Evolutionary conservation across 2,113 vertebrate species (phyloP), one percentile per base, ranked within the genome.

Genomic region (Alethe diademata): DNA sequence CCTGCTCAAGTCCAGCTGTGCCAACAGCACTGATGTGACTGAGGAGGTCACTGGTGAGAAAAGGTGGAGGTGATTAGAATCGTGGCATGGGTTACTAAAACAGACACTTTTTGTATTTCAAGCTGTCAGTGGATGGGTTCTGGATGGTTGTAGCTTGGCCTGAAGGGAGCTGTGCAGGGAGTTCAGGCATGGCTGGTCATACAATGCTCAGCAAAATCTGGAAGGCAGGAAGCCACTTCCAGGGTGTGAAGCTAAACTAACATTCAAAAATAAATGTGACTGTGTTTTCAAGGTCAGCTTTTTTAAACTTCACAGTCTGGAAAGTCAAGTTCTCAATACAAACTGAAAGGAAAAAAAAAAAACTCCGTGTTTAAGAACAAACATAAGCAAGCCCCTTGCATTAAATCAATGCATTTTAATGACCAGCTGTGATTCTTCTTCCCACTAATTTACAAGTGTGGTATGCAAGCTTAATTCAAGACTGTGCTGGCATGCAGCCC

Each of bases 261-360:
- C 51, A 78, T 74, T 96, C 83, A 92, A 62, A 67, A 95, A 92
- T 90, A 95, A 97, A 92, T 78, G 90, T 85, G 94, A 40, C 91
- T 88, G 8, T 60, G 9, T 65, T 95, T 95, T 96, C 91, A 78
- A 86, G 95, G 94, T 95, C 92, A 89, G 83, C 83, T 95, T 95
- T 95, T 95, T 95, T 92, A 92, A 95, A 93, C 88, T 45, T 86
- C 51, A 9, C 79, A 88, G 91, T 79, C 57, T 74, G 57, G 60
- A 69, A 89, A 67, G 65, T 80, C 73, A 78, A 78, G 57, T 40
- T 81, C 53, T 92, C 65, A 35, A 33, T 48, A 48, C 20, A 71
- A 80, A 67, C 47, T 56, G 28, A 66, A 80, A 70, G 18, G 24
- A 48, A 48, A 48, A 47, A 66, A 50, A 24, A 24, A 38, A 43